Conservation (phyloP, 2,888 invertebrate genomes). For the Athalia cordata region DNA sequence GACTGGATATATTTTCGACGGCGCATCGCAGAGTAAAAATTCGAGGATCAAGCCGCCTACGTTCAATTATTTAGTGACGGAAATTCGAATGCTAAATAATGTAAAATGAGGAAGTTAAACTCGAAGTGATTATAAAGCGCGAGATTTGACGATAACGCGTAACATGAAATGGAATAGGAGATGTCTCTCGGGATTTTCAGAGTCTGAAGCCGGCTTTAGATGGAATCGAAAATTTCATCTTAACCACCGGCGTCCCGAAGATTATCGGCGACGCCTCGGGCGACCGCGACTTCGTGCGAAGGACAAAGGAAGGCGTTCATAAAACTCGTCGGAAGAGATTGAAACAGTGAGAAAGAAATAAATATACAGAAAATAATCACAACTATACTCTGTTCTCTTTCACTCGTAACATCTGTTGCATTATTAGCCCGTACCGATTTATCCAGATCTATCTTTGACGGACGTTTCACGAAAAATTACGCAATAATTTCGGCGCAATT, state of each 20-base stretch:
- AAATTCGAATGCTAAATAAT: neutral
- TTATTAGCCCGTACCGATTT: slow-evolving; percentile 29
- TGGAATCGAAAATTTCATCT: slow-evolving; percentile 37
- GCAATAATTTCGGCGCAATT: slow-evolving; percentile 15
- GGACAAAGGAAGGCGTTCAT: slow-evolving; percentile 28
- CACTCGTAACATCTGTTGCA: slow-evolving; percentile 35
- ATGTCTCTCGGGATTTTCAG: slow-evolving; percentile 4
- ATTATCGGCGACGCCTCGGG: slow-evolving; percentile 25
- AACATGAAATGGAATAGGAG: neutral
- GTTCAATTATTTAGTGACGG: slow-evolving; percentile 4
- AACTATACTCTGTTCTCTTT: slow-evolving; percentile 15
- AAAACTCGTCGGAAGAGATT: slow-evolving; percentile 35
- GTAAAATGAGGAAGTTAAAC: neutral
- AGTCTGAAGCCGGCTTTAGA: slow-evolving; percentile 10
- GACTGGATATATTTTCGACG: neutral
- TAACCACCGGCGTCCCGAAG: slow-evolving; percentile 5
- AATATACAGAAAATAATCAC: slow-evolving; percentile 15
- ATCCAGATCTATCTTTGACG: slow-evolving; percentile 18
- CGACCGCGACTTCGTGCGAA: slow-evolving; percentile 13
- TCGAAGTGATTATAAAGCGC: neutral
- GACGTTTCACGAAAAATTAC: slow-evolving; percentile 17
- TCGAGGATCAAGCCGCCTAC: slow-evolving; percentile 4
- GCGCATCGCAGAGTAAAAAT: neutral
- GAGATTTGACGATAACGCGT: neutral
- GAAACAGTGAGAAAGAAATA: neutral